Evolutionary conservation across 2,797 vertebrate genomes (phyloP).

Genomic region (Myotis planiceps): DNA sequence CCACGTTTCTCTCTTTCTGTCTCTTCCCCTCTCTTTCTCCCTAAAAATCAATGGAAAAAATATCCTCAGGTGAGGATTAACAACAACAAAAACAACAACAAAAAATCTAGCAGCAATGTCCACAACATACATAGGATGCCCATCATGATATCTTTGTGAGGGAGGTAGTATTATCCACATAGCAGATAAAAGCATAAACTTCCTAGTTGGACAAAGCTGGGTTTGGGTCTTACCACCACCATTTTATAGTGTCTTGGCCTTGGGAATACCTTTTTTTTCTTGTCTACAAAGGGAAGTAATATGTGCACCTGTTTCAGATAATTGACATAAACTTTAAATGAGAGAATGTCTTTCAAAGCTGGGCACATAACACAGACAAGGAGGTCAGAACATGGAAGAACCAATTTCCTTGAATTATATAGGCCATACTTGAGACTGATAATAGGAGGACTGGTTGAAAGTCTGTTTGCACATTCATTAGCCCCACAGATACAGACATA

Average conservation of each 20-base stretch:
- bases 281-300: background rate
- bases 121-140: background rate
- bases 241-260: background rate
- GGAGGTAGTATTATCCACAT: accelerated
- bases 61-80: no score
- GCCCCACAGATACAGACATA: no score
- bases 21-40: no score
- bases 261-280: background rate
- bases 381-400: background rate
- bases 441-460: background rate
- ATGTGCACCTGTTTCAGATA: background rate
- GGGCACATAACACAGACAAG: background rate
- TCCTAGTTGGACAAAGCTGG: background rate
- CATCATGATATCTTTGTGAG: no score
- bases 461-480: background rate
- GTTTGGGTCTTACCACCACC: background rate
- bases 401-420: background rate
- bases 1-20: no score
- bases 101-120: background rate
- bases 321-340: background rate
- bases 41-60: no score
- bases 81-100: background rate
- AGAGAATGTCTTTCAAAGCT: background rate
- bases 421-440: background rate
- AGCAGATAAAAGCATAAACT: background rate